Base-by-base conservation (phyloP, 2,797 vertebrate genomes). In the Miichthys miiuy region DNA sequence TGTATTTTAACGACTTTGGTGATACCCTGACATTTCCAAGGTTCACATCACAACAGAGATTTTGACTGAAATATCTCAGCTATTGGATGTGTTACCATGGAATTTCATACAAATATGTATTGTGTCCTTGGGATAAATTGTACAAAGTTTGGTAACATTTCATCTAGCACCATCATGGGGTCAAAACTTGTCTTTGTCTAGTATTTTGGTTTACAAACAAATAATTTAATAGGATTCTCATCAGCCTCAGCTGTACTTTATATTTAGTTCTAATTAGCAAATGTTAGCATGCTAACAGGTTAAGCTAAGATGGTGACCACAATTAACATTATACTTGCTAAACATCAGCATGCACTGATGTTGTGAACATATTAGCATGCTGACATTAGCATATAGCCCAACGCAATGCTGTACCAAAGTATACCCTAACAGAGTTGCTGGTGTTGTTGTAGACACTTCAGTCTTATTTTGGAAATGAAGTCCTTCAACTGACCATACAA, bases 271-370 rank as follows among this genome's bases (percentile, higher is more conserved):
- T 55, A n/a, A 60, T 27, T 18, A 14, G 13, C 9, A 52, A 61
- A 23, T 18, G 3, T 30, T 38, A 34, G 2, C 17, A 18, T 38
- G 34, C 34, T 9, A 38, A 38, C 34, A 9, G 8, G 21, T 23
- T n/a, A 8, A 55, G 64, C 6, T 21, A 21, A 21, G 18, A 42
- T 20, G 52, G 34, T 34, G 34, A 34, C 34, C 1, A 1, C 34
- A 7, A 17, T 47, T 14, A 52, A 70, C 0, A 66, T 66, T 1
- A 48, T 14, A 57, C 44, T 17, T 23, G 1, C 14, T 56, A 48
- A 63, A 66, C 38, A 66, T 60, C 34, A 44, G 44, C 52, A 47
- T 52, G n/a, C 61, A 50, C 8, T 42, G 52, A 38, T 10, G 54
- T 9, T 38, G 7, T 23, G 3, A 21, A 11, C 11, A 47, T 27